Conservation (phyloP, 1,140 invertebrate genomes). For the Sycophaga agraensis region DNA sequence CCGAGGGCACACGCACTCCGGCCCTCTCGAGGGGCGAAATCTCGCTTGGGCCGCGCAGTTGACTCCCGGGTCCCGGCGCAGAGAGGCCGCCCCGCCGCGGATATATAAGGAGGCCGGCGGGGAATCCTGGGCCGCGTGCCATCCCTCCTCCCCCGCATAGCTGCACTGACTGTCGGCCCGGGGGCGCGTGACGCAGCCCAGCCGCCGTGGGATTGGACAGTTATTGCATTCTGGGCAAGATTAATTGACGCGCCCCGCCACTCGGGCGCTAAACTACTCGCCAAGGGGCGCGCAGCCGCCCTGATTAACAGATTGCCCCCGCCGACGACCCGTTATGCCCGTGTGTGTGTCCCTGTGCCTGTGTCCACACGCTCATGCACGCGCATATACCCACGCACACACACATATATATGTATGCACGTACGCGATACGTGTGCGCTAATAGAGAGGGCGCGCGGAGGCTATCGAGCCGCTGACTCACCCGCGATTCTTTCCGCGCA, state of each 20-base stretch:
- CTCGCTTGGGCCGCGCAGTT: neutral
- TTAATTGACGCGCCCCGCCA: constrained; percentile 57
- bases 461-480: no score
- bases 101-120: constrained; percentile 21
- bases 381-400: constrained; percentile 4
- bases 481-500: no score
- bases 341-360: no score
- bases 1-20: no score
- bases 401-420: no score
- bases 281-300: constrained; percentile 33
- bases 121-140: neutral
- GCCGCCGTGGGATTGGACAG: constrained; percentile 57
- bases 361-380: no score
- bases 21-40: no score
- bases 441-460: constrained; percentile 38
- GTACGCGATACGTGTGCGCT: no score
- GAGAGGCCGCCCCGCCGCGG: neutral
- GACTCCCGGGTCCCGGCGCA: no score
- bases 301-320: constrained; percentile 56
- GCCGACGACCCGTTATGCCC: neutral
- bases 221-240: constrained; percentile 60
- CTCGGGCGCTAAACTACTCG: constrained; percentile 28
- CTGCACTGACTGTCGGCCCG: constrained; percentile 45
- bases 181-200: constrained; percentile 46
- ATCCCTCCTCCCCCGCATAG: constrained; percentile 37